Evolutionary conservation across 2,113 vertebrate species (phyloP), one percentile per base, ranked within the genome.

Genomic region (Daphoenositta chrysoptera): DNA sequence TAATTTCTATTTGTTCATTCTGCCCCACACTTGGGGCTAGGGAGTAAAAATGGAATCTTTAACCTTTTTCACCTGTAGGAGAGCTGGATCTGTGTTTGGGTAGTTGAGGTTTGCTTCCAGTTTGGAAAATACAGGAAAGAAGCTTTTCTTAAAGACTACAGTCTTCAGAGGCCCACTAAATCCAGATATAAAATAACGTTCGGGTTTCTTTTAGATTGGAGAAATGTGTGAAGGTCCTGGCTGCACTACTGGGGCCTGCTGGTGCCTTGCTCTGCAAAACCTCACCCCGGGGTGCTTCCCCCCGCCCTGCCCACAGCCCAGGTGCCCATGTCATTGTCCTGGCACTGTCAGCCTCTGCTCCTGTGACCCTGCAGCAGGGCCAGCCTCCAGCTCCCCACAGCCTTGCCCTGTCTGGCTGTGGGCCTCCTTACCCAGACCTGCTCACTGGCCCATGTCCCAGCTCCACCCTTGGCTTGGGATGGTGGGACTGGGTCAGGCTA

Each of bases 261-360:
- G n/a, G 33, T 66, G 45, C 28, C 39, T 45, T 84, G 33, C 47
- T 42, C 19, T 75, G 27, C 64, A 35, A 27, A 13, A 21, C 13
- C 20, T 31, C 3, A 9, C 9, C 11, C 10, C 2, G 0, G 2
- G 9, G 8, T 70, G 37, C 9, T 15, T 83, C 5, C 9, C 14
- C 30, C 5, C 0, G 11, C 8, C 31, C 77, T 75, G 35, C 30
- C 20, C 9, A 7, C 12, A 17, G 33, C 15, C 23, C 40, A 23
- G 7, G 17, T 35, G 31, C 31, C 28, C 5, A 2, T 24, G 28
- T 77, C 50, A 24, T 8, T 8, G 7, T 44, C 24, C 37, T 72
- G 40, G 13, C 19, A 14, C 39, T 31, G 9, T 40, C 68, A 68
- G 42, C 23, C 50, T 12, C 17, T 51, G 3, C 53, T 42, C 7